Base-by-base conservation (phyloP, 2,113 vertebrate species). In the Chloropsis cyanopogon region DNA sequence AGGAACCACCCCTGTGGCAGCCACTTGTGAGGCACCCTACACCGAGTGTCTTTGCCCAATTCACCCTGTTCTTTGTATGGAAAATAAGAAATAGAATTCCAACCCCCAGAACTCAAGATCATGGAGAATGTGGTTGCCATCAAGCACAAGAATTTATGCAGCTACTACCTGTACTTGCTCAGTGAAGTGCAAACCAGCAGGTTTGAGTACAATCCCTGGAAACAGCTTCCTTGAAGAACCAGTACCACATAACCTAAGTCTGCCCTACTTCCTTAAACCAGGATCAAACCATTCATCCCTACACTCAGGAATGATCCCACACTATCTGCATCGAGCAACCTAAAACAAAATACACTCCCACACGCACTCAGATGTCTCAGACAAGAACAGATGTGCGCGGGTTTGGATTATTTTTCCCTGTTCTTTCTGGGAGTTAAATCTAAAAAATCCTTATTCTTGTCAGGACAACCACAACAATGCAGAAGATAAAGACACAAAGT, bases 191-290 rank as follows among this genome's bases (percentile, higher is more conserved):
- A 61, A 41, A 54, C 71, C 47, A 70, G 52, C 15, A 89, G 66
- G 73, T 76, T 47, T 80, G 61, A 87, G 84, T 24, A 52, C 23
- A 76, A n/a, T 35, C 37, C 44, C 35, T 49, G 77, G 41, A 88
- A 94, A 87, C 1, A 77, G 76, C 22, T 92, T 92, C 88, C 80
- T 90, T 90, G 90, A 95, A 90, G 44, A 94, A 96, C 60, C 85
- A 88, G 90, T 78, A 75, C 64, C 57, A 49, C 56, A 41, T 0
- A 72, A 66, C 22, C 33, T 5, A 68, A 79, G 76, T 52, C 64
- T 78, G 57, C 31, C 53, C 56, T 84, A 71, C 37, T 86, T 90
- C 72, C 92, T 88, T 33, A 83, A 77, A 64, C 26, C 39, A 85
- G 54, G 76, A 81, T 68, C 47, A 64, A 82, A 91, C 63, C 63